These are phyloP conservation scores for Chloroceryle inda DNA, from an alignment of 2,797 vertebrate species.

Conservation along the genomic window DNA sequence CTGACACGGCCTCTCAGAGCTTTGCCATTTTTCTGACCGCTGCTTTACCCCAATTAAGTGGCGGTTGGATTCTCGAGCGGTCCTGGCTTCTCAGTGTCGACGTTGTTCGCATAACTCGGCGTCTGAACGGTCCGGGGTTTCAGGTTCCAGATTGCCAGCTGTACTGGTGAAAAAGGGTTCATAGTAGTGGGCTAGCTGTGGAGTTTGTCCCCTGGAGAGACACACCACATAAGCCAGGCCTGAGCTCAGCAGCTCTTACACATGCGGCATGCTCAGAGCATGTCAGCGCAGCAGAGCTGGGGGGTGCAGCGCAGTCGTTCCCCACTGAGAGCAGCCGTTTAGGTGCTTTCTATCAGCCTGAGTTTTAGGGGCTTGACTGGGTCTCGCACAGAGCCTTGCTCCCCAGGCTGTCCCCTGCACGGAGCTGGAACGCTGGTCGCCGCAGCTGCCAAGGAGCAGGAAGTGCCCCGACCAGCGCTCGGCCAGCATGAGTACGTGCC, in stretches of 20 bases:
- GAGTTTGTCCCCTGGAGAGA: neutral
- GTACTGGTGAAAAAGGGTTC: neutral
- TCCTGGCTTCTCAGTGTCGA: neutral
- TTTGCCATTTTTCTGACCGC: constrained; percentile 22
- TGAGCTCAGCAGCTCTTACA: neutral
- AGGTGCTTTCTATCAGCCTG: rapidly evolving
- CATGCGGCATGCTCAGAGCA: rapidly evolving
- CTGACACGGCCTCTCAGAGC: neutral
- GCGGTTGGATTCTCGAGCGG: neutral
- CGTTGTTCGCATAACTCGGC: neutral
- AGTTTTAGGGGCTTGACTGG: neutral
- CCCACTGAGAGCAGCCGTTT: neutral
- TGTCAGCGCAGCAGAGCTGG: neutral
- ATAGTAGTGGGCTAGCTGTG: neutral
- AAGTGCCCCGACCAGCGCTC: neutral
- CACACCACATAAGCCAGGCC: rapidly evolving
- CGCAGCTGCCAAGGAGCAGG: neutral
- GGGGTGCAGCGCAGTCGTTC: neutral
- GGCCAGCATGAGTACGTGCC: constrained; percentile 29
- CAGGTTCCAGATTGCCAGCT: neutral
- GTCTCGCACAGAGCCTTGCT: neutral
- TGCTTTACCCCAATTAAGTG: constrained; percentile 69
- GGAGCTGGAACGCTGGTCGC: neutral
- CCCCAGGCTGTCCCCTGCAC: neutral
- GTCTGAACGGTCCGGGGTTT: neutral